These are phyloP conservation scores for Varanus komodoensis DNA, from an alignment of 2,113 vertebrate species.

Conservation along the genomic window DNA sequence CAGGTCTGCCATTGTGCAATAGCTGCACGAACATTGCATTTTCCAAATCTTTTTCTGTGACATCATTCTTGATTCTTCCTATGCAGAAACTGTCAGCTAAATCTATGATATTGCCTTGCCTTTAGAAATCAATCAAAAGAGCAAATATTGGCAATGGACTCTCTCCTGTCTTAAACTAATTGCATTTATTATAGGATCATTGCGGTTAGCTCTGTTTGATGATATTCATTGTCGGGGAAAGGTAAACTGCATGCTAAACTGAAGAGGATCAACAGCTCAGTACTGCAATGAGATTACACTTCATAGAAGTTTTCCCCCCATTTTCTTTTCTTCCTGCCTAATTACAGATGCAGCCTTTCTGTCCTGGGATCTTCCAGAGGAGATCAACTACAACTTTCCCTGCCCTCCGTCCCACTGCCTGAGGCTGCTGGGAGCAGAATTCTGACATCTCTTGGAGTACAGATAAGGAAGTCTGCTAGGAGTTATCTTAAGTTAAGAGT, in stretches of 20 bases:
- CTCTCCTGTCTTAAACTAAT: background rate
- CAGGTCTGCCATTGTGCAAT: background rate
- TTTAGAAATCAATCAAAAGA: conserved; percentile 30
- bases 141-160: background rate
- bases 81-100: background rate
- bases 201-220: background rate
- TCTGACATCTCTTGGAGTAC: no score
- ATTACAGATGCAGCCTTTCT: background rate
- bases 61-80: background rate
- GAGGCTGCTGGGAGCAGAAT: no score
- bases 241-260: background rate
- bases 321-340: rapidly evolving
- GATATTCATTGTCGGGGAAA: background rate
- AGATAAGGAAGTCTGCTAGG: background rate
- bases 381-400: background rate
- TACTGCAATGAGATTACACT: background rate
- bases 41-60: conserved; percentile 22
- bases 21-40: background rate
- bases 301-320: background rate
- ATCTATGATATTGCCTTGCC: conserved; percentile 14
- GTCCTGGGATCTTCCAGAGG: background rate
- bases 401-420: background rate
- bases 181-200: background rate
- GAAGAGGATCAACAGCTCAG: background rate
- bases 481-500: rapidly evolving